Base-by-base conservation (phyloP, 2,113 vertebrate species). In the Prochilodus magdalenae region DNA sequence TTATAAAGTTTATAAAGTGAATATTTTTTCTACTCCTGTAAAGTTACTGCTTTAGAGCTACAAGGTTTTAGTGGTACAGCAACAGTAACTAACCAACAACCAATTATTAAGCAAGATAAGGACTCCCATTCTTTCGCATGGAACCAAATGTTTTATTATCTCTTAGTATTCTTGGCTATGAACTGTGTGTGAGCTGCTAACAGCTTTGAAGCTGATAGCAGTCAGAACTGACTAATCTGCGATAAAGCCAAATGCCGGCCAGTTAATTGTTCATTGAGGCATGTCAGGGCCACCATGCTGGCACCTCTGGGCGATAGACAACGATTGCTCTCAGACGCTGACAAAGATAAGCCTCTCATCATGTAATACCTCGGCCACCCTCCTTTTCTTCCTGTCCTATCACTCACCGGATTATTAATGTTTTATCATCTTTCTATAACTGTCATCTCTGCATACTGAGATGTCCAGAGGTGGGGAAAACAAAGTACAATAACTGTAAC, bases 371-470 rank as follows among this genome's bases (percentile, higher is more conserved):
- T 12, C 65, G 22, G 30, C 83, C 47, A 85, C 77, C 71, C 76
- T 72, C 51, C 59, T 77, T 75, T 57, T 40, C 53, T 76, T 85
- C 72, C 79, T 75, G 84, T 57, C 26, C 40, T 84, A 86, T 89
- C 81, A 57, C 74, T 24, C 36, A 44, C 66, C 59, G 40, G 44
- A 84, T 67, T 72, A 75, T 26, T 40, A 62, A 72, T 26, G 33
- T 71, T 77, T 75, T 78, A 77, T 78, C 49, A 65, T 26, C 62
- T 88, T 88, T 88, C 79, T 85, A 90, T 89, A 89, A 82, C 77
- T 49, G 65, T 84, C 79, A 89, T 79, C 86, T 78, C 67, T 53
- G 36, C 75, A 66, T 49, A 73, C 77, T 59, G 44, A n/a, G 20
- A 22, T 75, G 5, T 73, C 63, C 40, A 53, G 24, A 57, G 16